Evolutionary conservation across 2,113 vertebrate species (phyloP), one percentile per base, ranked within the genome.

Genomic region (Sardina pilchardus): DNA sequence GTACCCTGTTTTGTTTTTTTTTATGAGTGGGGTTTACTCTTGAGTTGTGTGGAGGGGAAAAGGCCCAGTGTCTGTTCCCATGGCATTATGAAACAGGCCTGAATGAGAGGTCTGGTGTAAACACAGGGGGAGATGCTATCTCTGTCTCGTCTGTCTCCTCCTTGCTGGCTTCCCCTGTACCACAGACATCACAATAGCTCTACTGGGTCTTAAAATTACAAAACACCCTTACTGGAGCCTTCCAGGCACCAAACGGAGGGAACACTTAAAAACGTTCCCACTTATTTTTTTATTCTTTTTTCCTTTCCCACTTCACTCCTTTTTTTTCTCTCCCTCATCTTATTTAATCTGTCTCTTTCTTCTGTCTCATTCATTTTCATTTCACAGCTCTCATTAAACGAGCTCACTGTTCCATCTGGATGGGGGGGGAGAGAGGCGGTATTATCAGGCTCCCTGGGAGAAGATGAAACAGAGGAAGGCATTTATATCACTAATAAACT

Each of bases 401-500:
- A 67, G n/a, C 63, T 67, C 3, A n/a, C 63, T 67, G 63, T 67
- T 30, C 63, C 63, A 67, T 67, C 63, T 78, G 71, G 71, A 36
- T 14, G 4, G 10, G 30, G 10, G 30, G 71, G 30, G 50, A 19
- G 50, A 78, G 30, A 78, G 30, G 30, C 71, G 2, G 36, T 78
- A 78, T 14, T 36, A 36, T 78, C 12, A 36, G 34, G 34, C 26
- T 39, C 34, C 71, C 34, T 16, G 9, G 71, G 71, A 78, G 63
- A 67, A 81, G 67, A 44, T 75, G 36, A 44, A 81, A 4, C 78
- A 24, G 16, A 83, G n/a, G 26, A 78, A 78, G 71, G 34, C 53
- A 86, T 80, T 81, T 86, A 83, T 83, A 50, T 39, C 44, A 12
- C 56, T 84, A 84, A 47, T 84, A 82, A 78, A 45, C 30, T 84